Percentiles rank a stretch among this genome's conserved stretches.
Conservation (phyloP, 2,797 vertebrate species). For the Aulostomus chinensis region DNA sequence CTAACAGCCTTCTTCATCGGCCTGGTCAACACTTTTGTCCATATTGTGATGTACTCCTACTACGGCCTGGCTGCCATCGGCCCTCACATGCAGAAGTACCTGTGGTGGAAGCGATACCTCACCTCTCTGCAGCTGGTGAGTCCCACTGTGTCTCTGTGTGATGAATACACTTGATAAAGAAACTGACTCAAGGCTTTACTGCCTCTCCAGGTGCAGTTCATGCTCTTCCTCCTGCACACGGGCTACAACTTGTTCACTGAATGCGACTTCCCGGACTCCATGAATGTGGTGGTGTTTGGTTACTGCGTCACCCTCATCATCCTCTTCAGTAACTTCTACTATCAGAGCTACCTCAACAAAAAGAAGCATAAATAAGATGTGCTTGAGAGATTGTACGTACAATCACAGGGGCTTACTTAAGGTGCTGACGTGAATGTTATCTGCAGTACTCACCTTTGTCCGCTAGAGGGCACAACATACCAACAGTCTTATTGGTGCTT, state of each 20-base stretch:
- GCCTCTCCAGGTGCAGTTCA: slow-evolving; percentile 77
- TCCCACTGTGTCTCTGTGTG: neutral
- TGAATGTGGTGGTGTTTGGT: slow-evolving; percentile 74
- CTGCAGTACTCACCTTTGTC: slow-evolving; percentile 17
- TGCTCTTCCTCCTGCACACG: slow-evolving; percentile 77
- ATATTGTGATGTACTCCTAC: slow-evolving; percentile 95
- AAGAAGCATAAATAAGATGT: slow-evolving; percentile 69
- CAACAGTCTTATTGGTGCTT: neutral
- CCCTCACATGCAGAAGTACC: slow-evolving; percentile 93
- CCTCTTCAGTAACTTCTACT: slow-evolving; percentile 83
- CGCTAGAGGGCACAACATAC: slow-evolving; percentile 62
- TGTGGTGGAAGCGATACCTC: slow-evolving; percentile 97
- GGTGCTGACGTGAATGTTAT: neutral
- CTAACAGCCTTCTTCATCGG: slow-evolving; percentile 92
- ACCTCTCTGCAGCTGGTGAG: slow-evolving; percentile 95
- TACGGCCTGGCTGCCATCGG: slow-evolving; percentile 93
- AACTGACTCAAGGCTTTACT: neutral
- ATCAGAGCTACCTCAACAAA: slow-evolving; percentile 65
- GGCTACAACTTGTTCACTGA: slow-evolving; percentile 80
- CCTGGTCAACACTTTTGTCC: slow-evolving; percentile 91
- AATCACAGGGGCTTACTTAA: neutral
- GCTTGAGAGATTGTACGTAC: neutral
- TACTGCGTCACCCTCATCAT: slow-evolving; percentile 80
- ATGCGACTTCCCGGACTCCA: slow-evolving; percentile 74
- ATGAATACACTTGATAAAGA: neutral